Base-by-base conservation (phyloP, 2,888 invertebrate genomes). In the Melieria omissa region DNA sequence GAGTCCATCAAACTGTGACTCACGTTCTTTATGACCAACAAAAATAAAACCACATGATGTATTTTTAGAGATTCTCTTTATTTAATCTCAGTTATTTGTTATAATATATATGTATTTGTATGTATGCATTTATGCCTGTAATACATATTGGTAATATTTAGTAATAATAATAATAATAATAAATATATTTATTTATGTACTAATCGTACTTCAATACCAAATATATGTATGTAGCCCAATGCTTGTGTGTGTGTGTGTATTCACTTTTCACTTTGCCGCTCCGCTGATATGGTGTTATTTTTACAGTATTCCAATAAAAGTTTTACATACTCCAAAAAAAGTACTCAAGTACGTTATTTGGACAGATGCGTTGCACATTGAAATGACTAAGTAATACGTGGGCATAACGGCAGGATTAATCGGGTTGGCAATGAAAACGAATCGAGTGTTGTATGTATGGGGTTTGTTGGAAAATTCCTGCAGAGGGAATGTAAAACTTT, bases 201-300 rank as follows among this genome's bases (percentile, higher is more conserved):
- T 29, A 52, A 41, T 49, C 42, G 41, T 52, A 42, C 16, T 72
- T 65, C 60, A 49, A 71, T 63, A 57, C 62, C 72, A 57, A 64
- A 68, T 73, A 65, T 69, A 54, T 58, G 3, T 69, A 46, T 55
- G 45, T 67, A 58, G 14, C 52, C 63, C 67, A 52, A 74, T 73
- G 73, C 72, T 71, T 71, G 63, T 71, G 58, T 46, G 64, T 71
- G 71, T 66, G 64, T 70, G 71, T 71, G 73, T 73, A 70, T 75
- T 63, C 73, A 67, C 72, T 46, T n/a, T 69, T n/a, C 14, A 55
- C 10, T 65, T 70, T 44, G 16, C 47, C 55, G 41, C 63, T 76
- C 76, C 76, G 78, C 78, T 81, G 83, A 84, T 83, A 83, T 84
- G 84, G 84, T 84, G 84, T 84, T 82, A 78, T 80, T 81, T 80